Conservation (phyloP, 2,113 vertebrate species). For the Cariama cristata region DNA sequence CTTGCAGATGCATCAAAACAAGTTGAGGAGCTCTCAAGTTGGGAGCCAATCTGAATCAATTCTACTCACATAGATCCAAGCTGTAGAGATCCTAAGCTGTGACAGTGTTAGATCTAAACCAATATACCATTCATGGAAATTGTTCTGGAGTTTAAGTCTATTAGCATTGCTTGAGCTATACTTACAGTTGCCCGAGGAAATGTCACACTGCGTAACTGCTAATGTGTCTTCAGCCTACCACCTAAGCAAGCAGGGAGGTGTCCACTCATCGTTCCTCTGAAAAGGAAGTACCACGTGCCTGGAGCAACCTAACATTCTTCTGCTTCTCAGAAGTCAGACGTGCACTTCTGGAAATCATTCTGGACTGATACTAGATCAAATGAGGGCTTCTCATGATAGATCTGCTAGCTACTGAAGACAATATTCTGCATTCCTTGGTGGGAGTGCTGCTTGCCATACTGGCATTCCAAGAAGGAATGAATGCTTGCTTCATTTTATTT, state of each 20-base stretch:
- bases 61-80: neutral
- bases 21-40: neutral
- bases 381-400: neutral
- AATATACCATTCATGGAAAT: neutral
- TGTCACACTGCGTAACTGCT: neutral
- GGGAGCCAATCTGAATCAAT: neutral
- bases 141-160: neutral
- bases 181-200: neutral
- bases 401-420: neutral
- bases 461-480: neutral
- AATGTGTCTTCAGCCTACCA: neutral
- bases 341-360: neutral
- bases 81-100: neutral
- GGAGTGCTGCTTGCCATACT: neutral
- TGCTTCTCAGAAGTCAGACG: neutral
- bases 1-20: neutral
- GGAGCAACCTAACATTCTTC: neutral
- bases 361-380: neutral
- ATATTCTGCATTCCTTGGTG: neutral
- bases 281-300: neutral
- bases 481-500: neutral
- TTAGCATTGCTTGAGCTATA: neutral
- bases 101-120: neutral
- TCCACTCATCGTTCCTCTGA: neutral
- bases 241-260: neutral